Base-by-base conservation (phyloP, 2,113 vertebrate species). In the Ciconia boyciana region DNA sequence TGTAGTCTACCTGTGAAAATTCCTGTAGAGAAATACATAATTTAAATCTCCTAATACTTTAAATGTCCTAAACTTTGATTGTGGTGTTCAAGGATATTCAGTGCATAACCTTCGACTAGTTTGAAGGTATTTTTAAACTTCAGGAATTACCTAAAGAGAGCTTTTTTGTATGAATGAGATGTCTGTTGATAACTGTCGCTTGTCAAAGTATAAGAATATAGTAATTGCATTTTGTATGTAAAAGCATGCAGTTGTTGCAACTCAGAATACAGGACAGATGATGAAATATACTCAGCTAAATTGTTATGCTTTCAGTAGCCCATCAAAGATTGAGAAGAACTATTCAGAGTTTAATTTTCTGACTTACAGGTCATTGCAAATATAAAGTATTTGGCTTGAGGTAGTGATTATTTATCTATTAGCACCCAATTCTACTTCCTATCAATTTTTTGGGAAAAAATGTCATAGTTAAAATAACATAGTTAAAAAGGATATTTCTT, bases 271-370 rank as follows among this genome's bases (percentile, higher is more conserved):
- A 86, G 32, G 46, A 81, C 61, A 55, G 79, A 71, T 72, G 68
- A 68, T 84, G 43, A 88, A 87, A 76, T 57, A 28, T 36, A 64
- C 66, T 97, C 82, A 69, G 49, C 61, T 94, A 72, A 68, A 22
- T 71, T 58, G 28, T 44, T 90, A 79, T 34, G 76, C 76, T 72
- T 94, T 96, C 44, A 88, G 19, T 28, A 60, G 43, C 52, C 32
- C 15, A 36, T 87, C 39, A 81, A 34, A 21, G 70, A 58, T 93
- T 91, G 72, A 68, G 48, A 81, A 79, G 31, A 31, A 64, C 8
- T 68, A 29, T 89, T 97, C 60, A 74, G 43, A 46, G 32, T 70
- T 90, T 91, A 55, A 68, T 86, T 88, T 91, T 80, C 75, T 94
- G 75, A 43, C 20, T 84, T 92, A 46, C 11, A 44, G 75, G 68